Percentiles rank a stretch among this genome's conserved stretches.
Evolutionary conservation across 2,113 vertebrate species (phyloP).

Genomic region (Myotis davidii): DNA sequence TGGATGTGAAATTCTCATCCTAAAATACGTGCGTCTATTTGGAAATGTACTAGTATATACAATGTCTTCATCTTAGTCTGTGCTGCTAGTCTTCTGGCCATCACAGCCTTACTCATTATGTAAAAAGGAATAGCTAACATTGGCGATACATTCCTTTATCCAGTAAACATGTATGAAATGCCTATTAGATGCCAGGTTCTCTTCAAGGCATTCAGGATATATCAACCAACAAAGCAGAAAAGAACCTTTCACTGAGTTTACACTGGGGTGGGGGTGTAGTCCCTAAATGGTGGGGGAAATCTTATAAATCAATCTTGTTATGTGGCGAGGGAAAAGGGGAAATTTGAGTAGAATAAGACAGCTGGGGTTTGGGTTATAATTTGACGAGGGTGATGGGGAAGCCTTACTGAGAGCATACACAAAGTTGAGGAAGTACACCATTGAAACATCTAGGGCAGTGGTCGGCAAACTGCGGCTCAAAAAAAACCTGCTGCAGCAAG

Average conservation of each 20-base stretch:
- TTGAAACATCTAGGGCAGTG: neutral
- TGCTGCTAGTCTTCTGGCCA: neutral
- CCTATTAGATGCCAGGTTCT: neutral
- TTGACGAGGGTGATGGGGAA: neutral
- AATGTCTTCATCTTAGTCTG: conserved; percentile 10
- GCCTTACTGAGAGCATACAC: neutral
- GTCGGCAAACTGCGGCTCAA: no score
- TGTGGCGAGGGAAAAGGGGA: neutral
- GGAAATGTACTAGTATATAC: neutral
- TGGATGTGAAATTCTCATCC: conserved; percentile 47
- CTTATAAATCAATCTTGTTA: neutral
- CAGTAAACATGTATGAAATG: neutral
- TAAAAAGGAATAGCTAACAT: conserved; percentile 63
- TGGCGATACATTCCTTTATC: neutral
- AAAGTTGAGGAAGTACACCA: neutral
- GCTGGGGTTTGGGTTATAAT: neutral
- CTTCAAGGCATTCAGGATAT: neutral
- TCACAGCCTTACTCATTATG: neutral
- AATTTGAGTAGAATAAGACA: neutral
- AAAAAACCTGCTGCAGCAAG: neutral
- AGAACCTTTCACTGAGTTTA: neutral
- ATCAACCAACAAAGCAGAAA: neutral
- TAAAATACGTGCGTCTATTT: neutral
- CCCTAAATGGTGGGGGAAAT: neutral
- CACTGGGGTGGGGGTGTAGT: neutral